Evolutionary conservation across 2,797 vertebrate genomes (phyloP).

Genomic region (Carcharodon carcharias): DNA sequence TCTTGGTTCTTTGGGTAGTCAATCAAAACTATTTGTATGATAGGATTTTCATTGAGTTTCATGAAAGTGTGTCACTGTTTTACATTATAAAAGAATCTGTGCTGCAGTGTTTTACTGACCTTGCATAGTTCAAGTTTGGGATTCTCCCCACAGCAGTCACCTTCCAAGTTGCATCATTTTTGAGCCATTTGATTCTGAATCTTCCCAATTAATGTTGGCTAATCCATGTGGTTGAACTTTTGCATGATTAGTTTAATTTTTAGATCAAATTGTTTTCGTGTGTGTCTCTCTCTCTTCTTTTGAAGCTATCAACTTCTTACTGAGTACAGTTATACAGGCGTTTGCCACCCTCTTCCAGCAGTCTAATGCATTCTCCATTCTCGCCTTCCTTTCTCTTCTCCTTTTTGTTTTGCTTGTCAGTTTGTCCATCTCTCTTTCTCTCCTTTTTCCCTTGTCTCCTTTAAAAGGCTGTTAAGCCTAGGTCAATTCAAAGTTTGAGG

Average conservation of each 20-base stretch:
- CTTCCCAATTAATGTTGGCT: not conserved
- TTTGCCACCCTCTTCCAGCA: not conserved
- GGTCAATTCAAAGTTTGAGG: not conserved
- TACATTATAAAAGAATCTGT: not conserved
- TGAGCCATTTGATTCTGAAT: not conserved
- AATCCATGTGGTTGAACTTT: not conserved
- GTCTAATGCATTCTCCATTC: not conserved
- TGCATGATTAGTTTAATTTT: too few species aligned
- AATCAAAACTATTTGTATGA: too few species aligned
- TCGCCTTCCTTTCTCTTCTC: not conserved
- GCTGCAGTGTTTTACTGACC: not conserved
- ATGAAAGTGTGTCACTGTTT: not conserved
- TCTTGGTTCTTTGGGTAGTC: too few species aligned
- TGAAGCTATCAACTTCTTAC: too few species aligned
- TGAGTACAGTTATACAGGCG: not conserved
- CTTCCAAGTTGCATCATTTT: not conserved
- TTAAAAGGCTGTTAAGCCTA: not conserved
- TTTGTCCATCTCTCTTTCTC: not conserved
- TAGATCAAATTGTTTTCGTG: too few species aligned
- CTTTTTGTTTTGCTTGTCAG: too few species aligned
- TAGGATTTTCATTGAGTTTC: too few species aligned
- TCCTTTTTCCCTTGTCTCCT: too few species aligned
- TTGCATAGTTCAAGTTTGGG: not conserved
- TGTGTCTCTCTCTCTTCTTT: too few species aligned
- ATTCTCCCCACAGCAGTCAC: not conserved